Conservation (phyloP, 2,888 invertebrate species). For the Helicoverpa assulta region DNA sequence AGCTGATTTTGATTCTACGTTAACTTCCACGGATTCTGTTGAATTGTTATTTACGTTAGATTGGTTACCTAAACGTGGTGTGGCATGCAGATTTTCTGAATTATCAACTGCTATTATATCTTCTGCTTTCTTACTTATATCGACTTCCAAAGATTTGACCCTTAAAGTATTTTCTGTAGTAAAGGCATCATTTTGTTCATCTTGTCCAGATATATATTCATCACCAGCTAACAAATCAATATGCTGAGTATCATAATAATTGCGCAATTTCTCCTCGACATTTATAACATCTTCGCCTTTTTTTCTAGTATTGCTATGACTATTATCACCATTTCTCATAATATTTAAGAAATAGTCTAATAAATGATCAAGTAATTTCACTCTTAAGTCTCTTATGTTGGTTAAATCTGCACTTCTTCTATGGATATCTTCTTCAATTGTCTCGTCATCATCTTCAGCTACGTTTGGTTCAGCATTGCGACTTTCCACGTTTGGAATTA, state of each 20-base stretch:
- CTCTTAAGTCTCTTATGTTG: constrained; percentile 47
- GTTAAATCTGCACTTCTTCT: constrained; percentile 2
- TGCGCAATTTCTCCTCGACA: constrained; percentile 49
- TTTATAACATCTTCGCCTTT: constrained; percentile 38
- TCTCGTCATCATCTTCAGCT: not conserved
- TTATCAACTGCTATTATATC: not conserved
- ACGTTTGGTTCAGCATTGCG: not conserved
- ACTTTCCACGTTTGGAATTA: not conserved
- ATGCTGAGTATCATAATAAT: constrained; percentile 49
- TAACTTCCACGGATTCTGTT: not conserved
- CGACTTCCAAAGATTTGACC: not conserved
- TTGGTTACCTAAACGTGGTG: not conserved
- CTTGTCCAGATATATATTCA: not conserved
- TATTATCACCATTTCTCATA: constrained; percentile 40
- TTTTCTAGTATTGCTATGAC: constrained; percentile 25
- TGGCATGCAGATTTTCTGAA: not conserved
- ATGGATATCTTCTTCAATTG: not conserved
- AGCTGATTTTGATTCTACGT: not conserved
- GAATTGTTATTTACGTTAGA: not conserved
- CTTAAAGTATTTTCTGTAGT: not conserved
- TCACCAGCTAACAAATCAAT: constrained; percentile 23
- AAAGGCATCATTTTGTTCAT: not conserved
- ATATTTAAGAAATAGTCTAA: constrained; percentile 56
- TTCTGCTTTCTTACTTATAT: not conserved
- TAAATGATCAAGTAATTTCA: constrained; percentile 49